These are phyloP conservation scores for Loripinus fragilis DNA, from an alignment of 2,888 invertebrate genomes.

Conservation along the genomic window DNA sequence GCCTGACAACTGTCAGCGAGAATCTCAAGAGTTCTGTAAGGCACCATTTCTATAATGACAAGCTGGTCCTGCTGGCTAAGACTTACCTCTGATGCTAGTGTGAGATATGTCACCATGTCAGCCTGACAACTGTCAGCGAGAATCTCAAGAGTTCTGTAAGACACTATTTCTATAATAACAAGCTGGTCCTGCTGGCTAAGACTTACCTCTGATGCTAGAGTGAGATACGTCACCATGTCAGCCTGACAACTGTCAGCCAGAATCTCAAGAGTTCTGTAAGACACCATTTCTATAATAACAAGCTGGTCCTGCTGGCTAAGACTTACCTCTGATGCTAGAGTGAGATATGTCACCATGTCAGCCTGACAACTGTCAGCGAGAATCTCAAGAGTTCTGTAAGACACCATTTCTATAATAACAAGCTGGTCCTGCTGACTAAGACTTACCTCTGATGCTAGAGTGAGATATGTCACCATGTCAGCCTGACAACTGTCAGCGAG, in stretches of 20 bases:
- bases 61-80: background rate
- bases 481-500: slow-evolving; percentile 36
- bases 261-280: slow-evolving; percentile 37
- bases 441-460: slow-evolving; percentile 48
- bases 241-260: slow-evolving; percentile 36
- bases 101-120: slow-evolving; percentile 49
- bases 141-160: slow-evolving; percentile 37
- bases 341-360: slow-evolving; percentile 49
- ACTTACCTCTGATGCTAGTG: slow-evolving; percentile 48
- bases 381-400: slow-evolving; percentile 37
- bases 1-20: slow-evolving; percentile 36
- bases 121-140: slow-evolving; percentile 36
- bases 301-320: background rate
- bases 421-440: background rate
- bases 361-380: slow-evolving; percentile 36
- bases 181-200: background rate
- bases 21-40: slow-evolving; percentile 36
- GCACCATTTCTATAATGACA: slow-evolving; percentile 35
- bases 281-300: slow-evolving; percentile 39
- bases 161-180: slow-evolving; percentile 39
- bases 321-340: slow-evolving; percentile 48
- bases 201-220: slow-evolving; percentile 48
- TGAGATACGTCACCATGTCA: slow-evolving; percentile 47
- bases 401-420: slow-evolving; percentile 39
- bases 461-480: slow-evolving; percentile 49